Base-by-base conservation (phyloP, 1,140 invertebrate species). In the Zaprionus nigranus region DNA sequence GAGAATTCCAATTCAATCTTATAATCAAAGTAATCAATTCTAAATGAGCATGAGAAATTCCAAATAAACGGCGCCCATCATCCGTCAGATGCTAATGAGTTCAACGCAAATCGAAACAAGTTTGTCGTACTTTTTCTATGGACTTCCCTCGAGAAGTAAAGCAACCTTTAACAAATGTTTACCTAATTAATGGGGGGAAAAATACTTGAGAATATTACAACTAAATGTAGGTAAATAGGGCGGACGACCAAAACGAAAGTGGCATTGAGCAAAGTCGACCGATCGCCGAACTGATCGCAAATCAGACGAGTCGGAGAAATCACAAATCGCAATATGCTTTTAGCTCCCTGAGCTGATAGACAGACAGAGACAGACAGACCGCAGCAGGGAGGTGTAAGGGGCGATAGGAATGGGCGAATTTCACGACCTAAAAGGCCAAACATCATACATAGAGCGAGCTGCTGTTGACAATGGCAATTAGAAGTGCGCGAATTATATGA, bases 151-250 rank as follows among this genome's bases (percentile, higher is more conserved):
- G 60, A 7, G 20, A 56, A 26, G 24, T 24, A 56, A 80, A 68
- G 56, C 24, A 59, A 51, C 43, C 66, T 76, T 58, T 64, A 79
- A 13, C 66, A 75, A 79, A 30, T 80, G 75, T 84, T 81, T 81
- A 87, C 71, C 71, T 76, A 81, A 88, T 79, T 84, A 84, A 84
- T 88, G 84, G 75, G 43, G 73, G 75, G 85, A 88, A 84, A 84
- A 88, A 68, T 88, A 81, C 75, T 66, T 69, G 57, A 63, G 66
- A 43, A 36, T 63, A 63, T 58, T 51, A 57, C 40, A 53, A 15
- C 30, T 74, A 70, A 54, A 68, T 82, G 34, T 73, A 26, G 62
- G 73, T 70, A 77, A 84, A 86, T 15, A 65, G 66, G 69, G 79
- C 82, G 70, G 20, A 59, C 36, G 54, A 30, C 15, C 24, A 36